A percentile compares a stretch with the other conserved stretches of the same genome.
These are phyloP conservation scores for Villa cingulata DNA, from an alignment of 2,888 invertebrate species.

Conservation along the genomic window DNA sequence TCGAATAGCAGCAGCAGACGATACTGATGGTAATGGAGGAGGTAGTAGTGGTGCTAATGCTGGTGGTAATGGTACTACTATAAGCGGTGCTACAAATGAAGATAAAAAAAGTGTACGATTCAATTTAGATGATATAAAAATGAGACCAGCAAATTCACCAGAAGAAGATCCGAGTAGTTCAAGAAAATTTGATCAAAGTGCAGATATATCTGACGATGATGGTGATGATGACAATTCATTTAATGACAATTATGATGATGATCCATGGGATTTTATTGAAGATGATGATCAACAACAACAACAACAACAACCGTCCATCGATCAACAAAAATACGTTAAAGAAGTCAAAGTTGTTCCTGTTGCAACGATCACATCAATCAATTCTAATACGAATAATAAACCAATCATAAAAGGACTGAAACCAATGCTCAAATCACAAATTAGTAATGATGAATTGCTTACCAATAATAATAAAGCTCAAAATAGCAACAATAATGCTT, in stretches of 20 bases:
- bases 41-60: constrained; percentile 19
- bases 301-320: no score
- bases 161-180: constrained; percentile 25
- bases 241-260: constrained; percentile 24
- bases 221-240: constrained; percentile 23
- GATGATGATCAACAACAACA: constrained; percentile 21
- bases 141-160: constrained; percentile 20
- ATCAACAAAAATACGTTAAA: constrained; percentile 33
- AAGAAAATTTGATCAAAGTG: constrained; percentile 22
- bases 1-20: constrained; percentile 18
- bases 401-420: not conserved
- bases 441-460: constrained; percentile 7
- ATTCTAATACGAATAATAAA: not conserved
- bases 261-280: constrained; percentile 24
- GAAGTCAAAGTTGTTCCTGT: constrained; percentile 33
- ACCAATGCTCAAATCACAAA: constrained; percentile 6
- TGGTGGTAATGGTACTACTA: constrained; percentile 1
- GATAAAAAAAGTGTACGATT: constrained; percentile 65
- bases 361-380: constrained; percentile 2
- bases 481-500: not conserved
- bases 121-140: constrained; percentile 36
- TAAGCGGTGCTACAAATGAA: constrained; percentile 39
- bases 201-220: constrained; percentile 26
- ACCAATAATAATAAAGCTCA: not conserved
- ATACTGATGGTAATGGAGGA: constrained; percentile 12